phyloP scores from a whole-genome alignment of 2,113 vertebrate species.

The Thomomys bottae region DNA sequence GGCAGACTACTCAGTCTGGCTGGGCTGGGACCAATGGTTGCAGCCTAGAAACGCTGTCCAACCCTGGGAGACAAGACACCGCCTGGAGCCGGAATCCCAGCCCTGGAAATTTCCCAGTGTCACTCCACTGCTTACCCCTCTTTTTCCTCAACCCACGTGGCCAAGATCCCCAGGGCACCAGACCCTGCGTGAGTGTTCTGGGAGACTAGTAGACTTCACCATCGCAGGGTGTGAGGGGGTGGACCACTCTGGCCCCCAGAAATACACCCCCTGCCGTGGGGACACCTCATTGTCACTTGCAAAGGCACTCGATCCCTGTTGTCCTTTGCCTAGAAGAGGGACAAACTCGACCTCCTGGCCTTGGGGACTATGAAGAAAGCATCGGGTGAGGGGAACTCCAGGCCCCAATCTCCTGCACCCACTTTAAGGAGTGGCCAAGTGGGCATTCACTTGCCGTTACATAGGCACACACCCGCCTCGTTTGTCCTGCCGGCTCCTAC shows the following conservation, averaged over 20 bases:
- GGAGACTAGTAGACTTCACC: neutral
- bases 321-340: neutral
- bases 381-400: neutral
- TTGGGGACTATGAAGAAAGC: neutral
- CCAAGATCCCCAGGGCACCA: neutral
- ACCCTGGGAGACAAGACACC: neutral
- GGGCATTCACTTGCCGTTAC: neutral
- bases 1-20: neutral
- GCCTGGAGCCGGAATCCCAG: too few species aligned
- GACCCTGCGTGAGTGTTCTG: neutral
- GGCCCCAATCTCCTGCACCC: neutral
- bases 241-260: neutral
- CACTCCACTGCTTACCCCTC: neutral
- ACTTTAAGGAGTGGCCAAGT: neutral
- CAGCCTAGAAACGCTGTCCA: neutral
- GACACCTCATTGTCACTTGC: neutral
- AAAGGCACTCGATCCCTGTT: neutral
- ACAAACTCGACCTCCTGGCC: neutral
- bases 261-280: neutral
- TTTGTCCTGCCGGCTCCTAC: slow-evolving; percentile 81
- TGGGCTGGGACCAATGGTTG: neutral
- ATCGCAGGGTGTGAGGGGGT: neutral
- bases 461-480: neutral
- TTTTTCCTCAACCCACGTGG: neutral
- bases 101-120: neutral